phyloP scores from a whole-genome alignment of 92 coral and sea anemone genomes.

The Pocillopora grandis region DNA sequence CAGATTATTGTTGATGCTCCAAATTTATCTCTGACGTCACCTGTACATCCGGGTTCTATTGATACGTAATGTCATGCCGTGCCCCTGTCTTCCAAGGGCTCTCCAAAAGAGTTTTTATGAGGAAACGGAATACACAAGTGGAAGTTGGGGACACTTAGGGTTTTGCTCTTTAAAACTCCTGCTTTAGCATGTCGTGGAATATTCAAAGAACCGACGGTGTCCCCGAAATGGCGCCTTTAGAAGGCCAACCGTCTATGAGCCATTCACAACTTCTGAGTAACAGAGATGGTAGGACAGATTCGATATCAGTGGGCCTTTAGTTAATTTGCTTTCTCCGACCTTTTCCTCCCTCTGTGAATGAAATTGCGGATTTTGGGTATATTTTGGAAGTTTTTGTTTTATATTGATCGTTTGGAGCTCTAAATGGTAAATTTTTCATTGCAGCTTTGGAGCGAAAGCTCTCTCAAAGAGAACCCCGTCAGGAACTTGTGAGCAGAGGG shows the following conservation, averaged over 20 bases:
- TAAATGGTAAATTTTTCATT: constrained; percentile 19
- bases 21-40: constrained; percentile 58
- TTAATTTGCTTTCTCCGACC: constrained; percentile 23
- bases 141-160: background rate
- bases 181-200: constrained; percentile 33
- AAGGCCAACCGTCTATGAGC: constrained; percentile 14
- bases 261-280: constrained; percentile 88
- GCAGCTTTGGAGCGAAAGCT: constrained; percentile 92
- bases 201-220: constrained; percentile 23
- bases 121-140: constrained; percentile 21
- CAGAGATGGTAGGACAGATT: constrained; percentile 79
- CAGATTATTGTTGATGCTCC: background rate
- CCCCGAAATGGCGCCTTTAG: constrained; percentile 23
- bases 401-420: background rate
- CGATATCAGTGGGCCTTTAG: background rate
- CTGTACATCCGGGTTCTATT: constrained; percentile 54
- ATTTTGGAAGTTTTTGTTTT: background rate
- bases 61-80: constrained; percentile 51
- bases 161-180: constrained; percentile 5
- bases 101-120: constrained; percentile 33
- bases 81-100: constrained; percentile 46
- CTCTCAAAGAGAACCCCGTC: constrained; percentile 86
- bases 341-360: constrained; percentile 9
- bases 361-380: background rate
- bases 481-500: constrained; percentile 92